These are phyloP conservation scores for Callopanchax toddi DNA, from an alignment of 2,113 vertebrate genomes.

Conservation along the genomic window DNA sequence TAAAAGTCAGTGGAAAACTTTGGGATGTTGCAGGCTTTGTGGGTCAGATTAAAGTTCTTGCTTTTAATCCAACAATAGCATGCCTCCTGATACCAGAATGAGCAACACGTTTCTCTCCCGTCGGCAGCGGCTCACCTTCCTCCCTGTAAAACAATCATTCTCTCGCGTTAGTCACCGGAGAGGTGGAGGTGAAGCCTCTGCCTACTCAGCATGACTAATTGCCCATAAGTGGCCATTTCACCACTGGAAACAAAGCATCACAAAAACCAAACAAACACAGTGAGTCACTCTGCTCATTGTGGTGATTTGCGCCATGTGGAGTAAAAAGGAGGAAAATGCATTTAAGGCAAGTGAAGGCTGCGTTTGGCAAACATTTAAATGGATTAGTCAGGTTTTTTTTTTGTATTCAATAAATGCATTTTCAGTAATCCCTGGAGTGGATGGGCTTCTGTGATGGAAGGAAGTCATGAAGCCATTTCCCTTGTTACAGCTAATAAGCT, in stretches of 20 bases:
- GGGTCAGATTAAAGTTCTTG: constrained; percentile 31
- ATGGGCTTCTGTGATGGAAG: constrained; percentile 5
- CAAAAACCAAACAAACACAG: constrained; percentile 64
- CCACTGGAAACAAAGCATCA: constrained; percentile 61
- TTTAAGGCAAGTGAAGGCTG: background rate
- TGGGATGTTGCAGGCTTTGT: no score
- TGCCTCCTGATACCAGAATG: constrained; percentile 5
- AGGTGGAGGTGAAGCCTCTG: constrained; percentile 63
- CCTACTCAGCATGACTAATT: constrained; percentile 74
- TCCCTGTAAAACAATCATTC: constrained; percentile 44
- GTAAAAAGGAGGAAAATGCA: background rate
- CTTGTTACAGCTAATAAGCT: constrained; percentile 58
- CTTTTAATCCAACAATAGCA: constrained; percentile 31
- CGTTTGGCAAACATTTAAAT: constrained; percentile 13
- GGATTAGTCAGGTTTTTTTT: constrained; percentile 21
- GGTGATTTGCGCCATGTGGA: constrained; percentile 19
- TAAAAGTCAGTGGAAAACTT: constrained; percentile 43
- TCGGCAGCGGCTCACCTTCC: constrained; percentile 7
- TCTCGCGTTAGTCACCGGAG: constrained; percentile 41
- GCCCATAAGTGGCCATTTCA: constrained; percentile 60
- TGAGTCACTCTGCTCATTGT: constrained; percentile 59
- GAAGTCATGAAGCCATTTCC: constrained; percentile 51
- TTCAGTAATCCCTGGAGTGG: constrained; percentile 17
- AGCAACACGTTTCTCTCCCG: constrained; percentile 5
- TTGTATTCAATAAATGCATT: constrained; percentile 27